Base-by-base conservation (phyloP, 2,888 invertebrate genomes). In the Tridacna crocea region DNA sequence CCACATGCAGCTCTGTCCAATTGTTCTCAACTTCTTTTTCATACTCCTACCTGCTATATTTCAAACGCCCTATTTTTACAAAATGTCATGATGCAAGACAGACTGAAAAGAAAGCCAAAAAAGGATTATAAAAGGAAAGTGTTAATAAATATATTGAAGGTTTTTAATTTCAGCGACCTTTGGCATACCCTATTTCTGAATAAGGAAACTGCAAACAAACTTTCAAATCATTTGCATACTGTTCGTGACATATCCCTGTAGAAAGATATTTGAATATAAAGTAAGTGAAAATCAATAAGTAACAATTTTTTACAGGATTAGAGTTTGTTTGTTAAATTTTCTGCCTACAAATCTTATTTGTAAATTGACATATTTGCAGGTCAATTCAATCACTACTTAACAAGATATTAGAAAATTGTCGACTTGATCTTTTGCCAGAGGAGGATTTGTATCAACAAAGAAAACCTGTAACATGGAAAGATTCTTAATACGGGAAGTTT, bases 221-320 rank as follows among this genome's bases (percentile, higher is more conserved):
- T 48, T 47, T 51, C 13, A 24, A 70, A 51, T 70, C 10, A 70
- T 70, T 70, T 70, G 70, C 70, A 70, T 70, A 70, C 51, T 70
- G 70, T 70, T 48, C 70, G 70, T 70, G 70, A 70, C 51, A 70
- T 70, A 70, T 70, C 70, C 70, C 46, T 51, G 70, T 51, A 70
- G 70, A 70, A 70, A 51, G 51, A 48, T 70, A 70, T 70, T 70
- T 51, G 47, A 47, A 51, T 51, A 70, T 26, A 51, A 17, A 51
- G 70, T 48, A 24, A 15, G 70, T 70, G 46, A 70, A 70, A 70
- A 70, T 70, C 70, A 70, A 70, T 70, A 70, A 70, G 70, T 51
- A 51, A 51, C 70, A 70, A 51, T 70, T 70, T 48, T 70, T 48
- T 24, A 51, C 12, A 26, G 70, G 51, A 51, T 70, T 70, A 47